A percentile compares a stretch with the other conserved stretches of the same genome.
These are phyloP conservation scores for Agapornis canus DNA, from an alignment of 2,797 vertebrate genomes.

Conservation along the genomic window DNA sequence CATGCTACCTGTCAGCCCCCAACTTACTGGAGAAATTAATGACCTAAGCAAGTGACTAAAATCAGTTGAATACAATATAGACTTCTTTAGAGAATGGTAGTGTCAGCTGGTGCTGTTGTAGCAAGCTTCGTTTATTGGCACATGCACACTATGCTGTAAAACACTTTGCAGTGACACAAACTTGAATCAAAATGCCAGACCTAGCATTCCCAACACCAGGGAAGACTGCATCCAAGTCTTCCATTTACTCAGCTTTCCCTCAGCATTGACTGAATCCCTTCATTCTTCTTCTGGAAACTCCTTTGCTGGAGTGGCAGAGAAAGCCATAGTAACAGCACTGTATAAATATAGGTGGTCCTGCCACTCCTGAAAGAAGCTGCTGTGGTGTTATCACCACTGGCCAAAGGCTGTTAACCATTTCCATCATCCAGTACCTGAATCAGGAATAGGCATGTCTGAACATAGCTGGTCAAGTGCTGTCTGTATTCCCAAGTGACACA, in stretches of 20 bases:
- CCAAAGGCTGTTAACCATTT: not conserved
- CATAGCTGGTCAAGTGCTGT: not conserved
- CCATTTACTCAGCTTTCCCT: not conserved
- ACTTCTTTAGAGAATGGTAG: not conserved
- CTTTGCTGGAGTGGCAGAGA: not conserved
- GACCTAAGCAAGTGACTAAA: not conserved
- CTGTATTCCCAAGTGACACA: not conserved
- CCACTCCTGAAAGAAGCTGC: not conserved
- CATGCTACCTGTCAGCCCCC: not conserved
- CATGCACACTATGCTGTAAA: not conserved
- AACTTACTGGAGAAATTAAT: slow-evolving; percentile 5
- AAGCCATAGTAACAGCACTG: not conserved
- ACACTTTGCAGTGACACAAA: not conserved
- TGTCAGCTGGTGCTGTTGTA: not conserved
- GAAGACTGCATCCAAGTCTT: not conserved
- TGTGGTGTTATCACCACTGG: not conserved
- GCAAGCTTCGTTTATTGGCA: not conserved
- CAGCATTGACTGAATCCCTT: not conserved
- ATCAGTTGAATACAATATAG: not conserved
- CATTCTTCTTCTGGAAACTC: not conserved
- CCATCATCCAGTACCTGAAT: not conserved
- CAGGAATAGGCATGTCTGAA: not conserved
- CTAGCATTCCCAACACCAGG: not conserved
- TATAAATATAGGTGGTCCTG: not conserved
- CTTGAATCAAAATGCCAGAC: not conserved